Percentiles rank a stretch among this genome's conserved stretches.
These are phyloP conservation scores for Coluber constrictor DNA, from an alignment of 2,797 vertebrate species.

Conservation along the genomic window DNA sequence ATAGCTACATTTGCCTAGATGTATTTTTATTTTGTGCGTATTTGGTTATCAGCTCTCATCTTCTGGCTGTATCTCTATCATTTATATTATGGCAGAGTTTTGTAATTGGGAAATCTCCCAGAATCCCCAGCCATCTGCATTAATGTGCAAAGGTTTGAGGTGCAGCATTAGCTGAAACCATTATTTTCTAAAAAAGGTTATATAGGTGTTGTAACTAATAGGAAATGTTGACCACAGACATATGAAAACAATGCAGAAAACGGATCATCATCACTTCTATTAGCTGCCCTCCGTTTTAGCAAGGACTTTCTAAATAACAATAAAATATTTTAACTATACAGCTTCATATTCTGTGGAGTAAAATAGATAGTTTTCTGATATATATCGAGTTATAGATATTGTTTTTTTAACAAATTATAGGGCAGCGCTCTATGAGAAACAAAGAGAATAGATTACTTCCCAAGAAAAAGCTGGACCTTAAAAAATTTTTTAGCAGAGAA, in stretches of 20 bases:
- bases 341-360: neutral
- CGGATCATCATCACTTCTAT: neutral
- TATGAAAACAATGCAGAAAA: neutral
- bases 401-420: neutral
- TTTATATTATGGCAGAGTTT: neutral
- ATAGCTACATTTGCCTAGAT: neutral
- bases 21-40: neutral
- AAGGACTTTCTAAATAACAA: neutral
- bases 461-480: neutral
- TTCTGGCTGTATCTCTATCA: neutral
- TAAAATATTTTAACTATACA: neutral
- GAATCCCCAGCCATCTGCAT: neutral
- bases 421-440: neutral
- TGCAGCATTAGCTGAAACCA: neutral
- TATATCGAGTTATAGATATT: neutral
- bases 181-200: neutral
- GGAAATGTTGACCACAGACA: neutral
- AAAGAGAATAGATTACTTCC: neutral
- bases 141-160: neutral
- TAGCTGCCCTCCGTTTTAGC: neutral
- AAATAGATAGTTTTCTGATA: neutral
- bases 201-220: neutral
- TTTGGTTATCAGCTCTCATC: neutral
- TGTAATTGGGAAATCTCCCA: neutral
- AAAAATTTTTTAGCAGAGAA: neutral